These are phyloP conservation scores for Tetragnatha versicolor DNA, from an alignment of 1,140 invertebrate genomes.

Conservation along the genomic window DNA sequence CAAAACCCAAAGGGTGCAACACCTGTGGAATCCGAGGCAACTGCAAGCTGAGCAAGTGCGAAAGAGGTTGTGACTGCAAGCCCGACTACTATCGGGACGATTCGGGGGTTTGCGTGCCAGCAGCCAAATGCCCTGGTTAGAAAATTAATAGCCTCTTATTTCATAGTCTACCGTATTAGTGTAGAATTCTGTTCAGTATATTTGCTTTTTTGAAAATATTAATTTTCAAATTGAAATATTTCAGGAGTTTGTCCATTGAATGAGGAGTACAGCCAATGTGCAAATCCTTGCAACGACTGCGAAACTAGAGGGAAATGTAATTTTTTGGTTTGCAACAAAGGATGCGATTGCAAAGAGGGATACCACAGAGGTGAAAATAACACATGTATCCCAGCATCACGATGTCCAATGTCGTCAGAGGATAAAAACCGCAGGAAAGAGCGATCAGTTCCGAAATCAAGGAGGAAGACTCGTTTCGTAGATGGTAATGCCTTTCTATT, in stretches of 20 bases:
- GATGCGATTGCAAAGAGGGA: constrained; percentile 38
- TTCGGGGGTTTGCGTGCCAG: background rate
- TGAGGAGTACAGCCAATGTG: background rate
- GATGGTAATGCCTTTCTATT: too few relatives aligned
- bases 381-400: background rate
- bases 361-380: constrained; percentile 18
- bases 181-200: too few relatives aligned
- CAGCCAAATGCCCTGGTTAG: background rate
- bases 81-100: background rate
- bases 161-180: too few relatives aligned
- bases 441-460: too few relatives aligned
- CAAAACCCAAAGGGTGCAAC: background rate
- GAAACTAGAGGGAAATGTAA: constrained; percentile 11
- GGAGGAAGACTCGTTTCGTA: too few relatives aligned
- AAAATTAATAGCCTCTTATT: background rate
- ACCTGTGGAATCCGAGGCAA: background rate
- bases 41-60: background rate
- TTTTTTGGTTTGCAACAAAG: constrained; percentile 11
- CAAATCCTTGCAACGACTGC: constrained; percentile 23
- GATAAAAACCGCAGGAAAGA: too few relatives aligned
- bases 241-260: constrained; percentile 2
- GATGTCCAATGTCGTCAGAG: constrained; percentile 16
- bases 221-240: too few relatives aligned
- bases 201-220: too few relatives aligned
- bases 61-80: background rate